These are phyloP conservation scores for Lycaon pictus DNA, from an alignment of 2,113 vertebrate species.

Conservation along the genomic window DNA sequence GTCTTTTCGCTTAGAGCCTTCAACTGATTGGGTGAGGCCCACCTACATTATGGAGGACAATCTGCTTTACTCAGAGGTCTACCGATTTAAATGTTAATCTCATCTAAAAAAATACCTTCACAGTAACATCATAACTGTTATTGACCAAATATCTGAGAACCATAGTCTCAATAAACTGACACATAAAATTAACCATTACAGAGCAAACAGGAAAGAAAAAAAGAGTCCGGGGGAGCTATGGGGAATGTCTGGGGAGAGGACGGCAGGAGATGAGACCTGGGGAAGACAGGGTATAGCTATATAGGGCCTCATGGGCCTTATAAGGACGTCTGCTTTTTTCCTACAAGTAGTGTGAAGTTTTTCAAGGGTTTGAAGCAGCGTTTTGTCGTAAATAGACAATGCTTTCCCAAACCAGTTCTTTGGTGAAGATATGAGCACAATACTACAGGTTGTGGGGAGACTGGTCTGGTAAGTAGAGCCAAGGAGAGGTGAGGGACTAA, in stretches of 20 bases:
- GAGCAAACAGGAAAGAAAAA: background rate
- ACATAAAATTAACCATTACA: background rate
- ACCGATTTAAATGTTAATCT: background rate
- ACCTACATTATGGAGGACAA: background rate
- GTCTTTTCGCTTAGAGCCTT: background rate
- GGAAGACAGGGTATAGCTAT: background rate
- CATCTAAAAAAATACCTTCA: background rate
- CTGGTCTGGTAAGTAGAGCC: background rate
- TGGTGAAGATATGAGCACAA: background rate
- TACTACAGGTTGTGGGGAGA: background rate
- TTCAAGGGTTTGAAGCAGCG: background rate
- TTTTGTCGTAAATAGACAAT: background rate
- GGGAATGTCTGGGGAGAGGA: background rate
- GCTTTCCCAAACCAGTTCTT: background rate
- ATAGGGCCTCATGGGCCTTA: accelerated
- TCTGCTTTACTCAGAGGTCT: background rate
- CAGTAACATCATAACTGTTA: background rate
- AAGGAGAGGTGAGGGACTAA: background rate
- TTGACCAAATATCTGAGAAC: background rate
- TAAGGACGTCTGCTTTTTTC: background rate
- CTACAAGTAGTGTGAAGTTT: background rate
- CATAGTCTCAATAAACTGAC: background rate
- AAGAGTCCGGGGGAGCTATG: background rate
- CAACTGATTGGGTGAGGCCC: background rate
- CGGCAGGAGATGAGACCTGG: background rate